phyloP scores from a whole-genome alignment of 2,113 vertebrate genomes.

The Himantopus leucocephalus region DNA sequence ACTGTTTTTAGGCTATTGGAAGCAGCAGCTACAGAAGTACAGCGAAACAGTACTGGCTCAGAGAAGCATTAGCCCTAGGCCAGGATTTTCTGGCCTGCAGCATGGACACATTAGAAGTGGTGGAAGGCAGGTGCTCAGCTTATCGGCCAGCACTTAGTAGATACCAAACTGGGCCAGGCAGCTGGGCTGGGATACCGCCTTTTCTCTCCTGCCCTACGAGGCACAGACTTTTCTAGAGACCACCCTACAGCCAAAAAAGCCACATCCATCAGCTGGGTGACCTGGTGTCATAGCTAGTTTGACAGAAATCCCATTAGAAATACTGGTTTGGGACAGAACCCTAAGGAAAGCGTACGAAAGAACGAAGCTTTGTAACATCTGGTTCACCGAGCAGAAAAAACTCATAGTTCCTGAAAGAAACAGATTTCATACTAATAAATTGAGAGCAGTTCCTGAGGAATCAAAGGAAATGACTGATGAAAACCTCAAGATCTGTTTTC shows the following conservation, averaged over 20 bases:
- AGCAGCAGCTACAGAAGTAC: not conserved
- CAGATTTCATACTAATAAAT: not conserved
- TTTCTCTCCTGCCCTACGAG: not conserved
- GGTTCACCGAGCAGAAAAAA: not conserved
- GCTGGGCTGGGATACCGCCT: not conserved
- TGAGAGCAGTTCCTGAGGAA: not conserved
- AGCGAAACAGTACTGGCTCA: not conserved
- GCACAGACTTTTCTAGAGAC: not conserved
- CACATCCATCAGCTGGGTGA: accelerated
- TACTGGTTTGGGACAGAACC: not conserved
- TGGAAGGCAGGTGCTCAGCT: not conserved
- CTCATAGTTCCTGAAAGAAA: not conserved
- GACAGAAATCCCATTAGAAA: not conserved
- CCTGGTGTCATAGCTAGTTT: not conserved
- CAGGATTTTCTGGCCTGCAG: not conserved
- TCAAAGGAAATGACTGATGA: not conserved
- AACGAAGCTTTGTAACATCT: not conserved
- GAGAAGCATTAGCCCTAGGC: not conserved
- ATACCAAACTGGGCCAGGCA: not conserved
- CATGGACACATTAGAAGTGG: not conserved
- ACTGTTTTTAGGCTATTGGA: not conserved
- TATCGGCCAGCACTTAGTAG: not conserved
- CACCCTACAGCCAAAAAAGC: not conserved
- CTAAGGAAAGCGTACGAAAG: not conserved
- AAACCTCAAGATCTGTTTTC: not conserved